phyloP scores from a whole-genome alignment of 2,888 invertebrate genomes.

The Orgyia antiqua region DNA sequence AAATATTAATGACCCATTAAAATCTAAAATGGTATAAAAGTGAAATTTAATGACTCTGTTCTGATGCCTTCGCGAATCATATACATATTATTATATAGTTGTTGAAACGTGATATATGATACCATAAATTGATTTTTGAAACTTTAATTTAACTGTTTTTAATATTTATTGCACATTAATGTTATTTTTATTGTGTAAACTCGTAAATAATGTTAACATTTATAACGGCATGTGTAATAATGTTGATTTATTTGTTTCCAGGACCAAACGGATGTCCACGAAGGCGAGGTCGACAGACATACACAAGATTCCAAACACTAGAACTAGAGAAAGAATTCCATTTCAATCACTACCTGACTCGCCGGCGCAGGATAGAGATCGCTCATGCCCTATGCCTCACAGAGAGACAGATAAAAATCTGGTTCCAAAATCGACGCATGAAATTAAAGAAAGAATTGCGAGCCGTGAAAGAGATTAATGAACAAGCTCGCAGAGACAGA shows the following conservation, averaged over 20 bases:
- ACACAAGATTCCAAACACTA: constrained; percentile 98
- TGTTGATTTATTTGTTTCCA: constrained; percentile 73
- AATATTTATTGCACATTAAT: constrained; percentile 33
- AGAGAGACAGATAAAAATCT: constrained; percentile 97
- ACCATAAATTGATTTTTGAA: constrained; percentile 59
- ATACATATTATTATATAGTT: constrained; percentile 14
- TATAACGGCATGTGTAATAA: constrained; percentile 21
- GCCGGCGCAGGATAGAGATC: constrained; percentile 97
- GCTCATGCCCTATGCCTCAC: constrained; percentile 97
- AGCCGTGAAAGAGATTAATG: constrained; percentile 96
- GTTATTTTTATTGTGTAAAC: constrained; percentile 18
- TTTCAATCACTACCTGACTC: constrained; percentile 97
- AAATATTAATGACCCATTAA: constrained; percentile 75
- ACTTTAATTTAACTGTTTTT: constrained; percentile 41
- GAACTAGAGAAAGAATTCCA: constrained; percentile 99
- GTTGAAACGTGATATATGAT: constrained; percentile 57
- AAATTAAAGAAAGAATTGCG: constrained; percentile 97
- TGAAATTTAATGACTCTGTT: constrained; percentile 69
- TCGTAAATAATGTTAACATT: constrained; percentile 8
- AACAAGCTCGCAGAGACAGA: constrained; percentile 92
- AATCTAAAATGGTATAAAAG: constrained; percentile 74
- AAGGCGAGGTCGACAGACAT: constrained; percentile 96
- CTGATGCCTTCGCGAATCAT: constrained; percentile 52
- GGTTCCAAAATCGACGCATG: constrained; percentile 98
- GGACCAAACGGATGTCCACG: constrained; percentile 97